Base-by-base conservation (phyloP, 1,140 invertebrate species). In the Lasioglossum albipes region DNA sequence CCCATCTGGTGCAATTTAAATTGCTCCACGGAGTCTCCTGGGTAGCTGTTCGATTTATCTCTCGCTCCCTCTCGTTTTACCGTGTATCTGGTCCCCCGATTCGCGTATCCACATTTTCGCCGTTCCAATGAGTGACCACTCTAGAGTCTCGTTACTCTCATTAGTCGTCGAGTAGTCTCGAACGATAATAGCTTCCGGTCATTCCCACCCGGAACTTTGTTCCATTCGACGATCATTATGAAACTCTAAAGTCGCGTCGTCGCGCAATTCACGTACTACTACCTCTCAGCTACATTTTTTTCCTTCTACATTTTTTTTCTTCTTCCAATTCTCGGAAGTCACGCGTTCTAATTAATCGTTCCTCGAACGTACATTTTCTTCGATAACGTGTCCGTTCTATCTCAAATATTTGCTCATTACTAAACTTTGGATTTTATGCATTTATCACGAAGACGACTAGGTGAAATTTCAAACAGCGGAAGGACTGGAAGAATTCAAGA, bases 81-180 rank as follows among this genome's bases (percentile, higher is more conserved):
- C 20, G n/a, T 54, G n/a, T 27, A 45, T 52, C 42, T 18, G 16
- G 57, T 54, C 13, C 31, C 10, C 0, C 2, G 52, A 0, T 13
- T 27, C 54, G 31, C 45, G 12, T 18, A 9, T 20, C 65, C 22
- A 10, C 68, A 27, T 68, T 79, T 68, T 81, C 71, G 82, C 57
- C 72, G 66, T 81, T 72, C 78, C 77, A 87, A 84, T 62, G 84
- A 76, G 75, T 71, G 57, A 75, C 76, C 61, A 54, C 71, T 52
- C 49, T 22, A 49, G 75, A 85, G 77, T 66, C 66, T 84, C 66
- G 45, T 81, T 86, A 64, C 67, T 69, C 82, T 81, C 81, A 78
- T 86, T 86, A 75, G 66, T 57, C 66, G 59, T 68, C 57, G 41
- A 52, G 13, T 61, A 49, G 61, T 41, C 68, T 68, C 68, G 45